These are phyloP conservation scores for Noctua fimbriata DNA, from an alignment of 2,888 invertebrate species.

Conservation along the genomic window DNA sequence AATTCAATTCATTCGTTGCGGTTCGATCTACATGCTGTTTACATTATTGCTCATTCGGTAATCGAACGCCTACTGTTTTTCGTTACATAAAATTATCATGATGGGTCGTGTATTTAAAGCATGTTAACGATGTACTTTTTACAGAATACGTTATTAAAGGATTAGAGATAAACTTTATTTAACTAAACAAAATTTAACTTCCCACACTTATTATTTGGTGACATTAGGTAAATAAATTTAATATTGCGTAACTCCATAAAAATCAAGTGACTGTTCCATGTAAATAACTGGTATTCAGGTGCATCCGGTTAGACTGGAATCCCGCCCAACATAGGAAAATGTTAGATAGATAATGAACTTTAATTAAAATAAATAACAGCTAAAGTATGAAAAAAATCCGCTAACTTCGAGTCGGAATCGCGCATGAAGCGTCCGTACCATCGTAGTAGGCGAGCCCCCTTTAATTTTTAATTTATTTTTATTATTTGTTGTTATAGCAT, in stretches of 20 bases:
- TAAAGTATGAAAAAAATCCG: too few species aligned
- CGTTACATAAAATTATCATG: slow-evolving; percentile 35
- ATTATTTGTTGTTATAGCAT: too few species aligned
- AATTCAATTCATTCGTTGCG: slow-evolving; percentile 53
- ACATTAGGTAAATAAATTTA: not conserved
- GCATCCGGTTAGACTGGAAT: not conserved
- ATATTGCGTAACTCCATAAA: not conserved
- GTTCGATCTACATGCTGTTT: slow-evolving; percentile 43
- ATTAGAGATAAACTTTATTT: not conserved
- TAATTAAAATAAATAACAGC: not conserved
- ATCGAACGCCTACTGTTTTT: slow-evolving; percentile 37
- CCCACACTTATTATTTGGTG: not conserved
- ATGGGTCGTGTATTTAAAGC: not conserved
- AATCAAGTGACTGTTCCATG: not conserved
- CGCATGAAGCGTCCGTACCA: too few species aligned
- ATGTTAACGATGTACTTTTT: not conserved
- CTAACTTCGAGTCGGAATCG: too few species aligned
- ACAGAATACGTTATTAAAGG: not conserved
- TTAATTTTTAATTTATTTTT: too few species aligned
- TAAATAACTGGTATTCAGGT: not conserved
- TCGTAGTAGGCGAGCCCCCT: too few species aligned
- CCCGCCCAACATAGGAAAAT: not conserved
- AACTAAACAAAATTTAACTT: not conserved
- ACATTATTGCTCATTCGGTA: slow-evolving; percentile 27
- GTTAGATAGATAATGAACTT: not conserved